Evolutionary conservation across 2,797 vertebrate species (phyloP).

Genomic region (Cygnus olor): DNA sequence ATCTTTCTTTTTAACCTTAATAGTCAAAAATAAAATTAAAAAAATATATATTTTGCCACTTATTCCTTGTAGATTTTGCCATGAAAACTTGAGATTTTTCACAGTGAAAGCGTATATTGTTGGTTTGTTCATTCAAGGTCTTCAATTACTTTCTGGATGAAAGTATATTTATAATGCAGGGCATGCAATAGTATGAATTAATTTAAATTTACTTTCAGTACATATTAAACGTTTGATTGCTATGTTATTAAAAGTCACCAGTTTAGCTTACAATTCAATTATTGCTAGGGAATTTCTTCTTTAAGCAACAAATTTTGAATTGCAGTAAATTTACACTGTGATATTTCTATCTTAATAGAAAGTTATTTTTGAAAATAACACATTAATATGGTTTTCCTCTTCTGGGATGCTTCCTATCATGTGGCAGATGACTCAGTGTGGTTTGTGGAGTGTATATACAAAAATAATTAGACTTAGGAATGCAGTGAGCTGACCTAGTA

Average conservation of each 20-base stretch:
- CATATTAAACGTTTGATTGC: neutral
- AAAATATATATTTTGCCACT: neutral
- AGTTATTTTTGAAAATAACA: constrained; percentile 47
- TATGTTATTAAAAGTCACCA: constrained; percentile 39
- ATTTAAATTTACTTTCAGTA: neutral
- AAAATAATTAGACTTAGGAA: constrained; percentile 41
- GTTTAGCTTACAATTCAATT: constrained; percentile 4
- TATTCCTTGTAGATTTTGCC: neutral
- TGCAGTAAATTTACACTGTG: neutral
- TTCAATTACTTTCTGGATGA: neutral
- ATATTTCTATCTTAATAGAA: constrained; percentile 56
- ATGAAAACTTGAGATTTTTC: neutral
- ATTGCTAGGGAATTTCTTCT: constrained; percentile 32
- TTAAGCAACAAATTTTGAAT: constrained; percentile 29
- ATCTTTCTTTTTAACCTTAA: neutral
- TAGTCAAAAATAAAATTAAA: neutral
- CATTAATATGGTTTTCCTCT: constrained; percentile 28
- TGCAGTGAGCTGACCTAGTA: constrained; percentile 24
- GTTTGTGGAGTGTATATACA: constrained; percentile 43
- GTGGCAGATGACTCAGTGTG: constrained; percentile 4
- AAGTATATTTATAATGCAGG: neutral
- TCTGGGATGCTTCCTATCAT: neutral
- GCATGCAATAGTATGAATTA: neutral
- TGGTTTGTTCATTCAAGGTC: neutral
- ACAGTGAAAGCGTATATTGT: neutral